Evolutionary conservation across 2,113 vertebrate species (phyloP), one percentile per base, ranked within the genome.

Genomic region (Ariopsis seemanni): DNA sequence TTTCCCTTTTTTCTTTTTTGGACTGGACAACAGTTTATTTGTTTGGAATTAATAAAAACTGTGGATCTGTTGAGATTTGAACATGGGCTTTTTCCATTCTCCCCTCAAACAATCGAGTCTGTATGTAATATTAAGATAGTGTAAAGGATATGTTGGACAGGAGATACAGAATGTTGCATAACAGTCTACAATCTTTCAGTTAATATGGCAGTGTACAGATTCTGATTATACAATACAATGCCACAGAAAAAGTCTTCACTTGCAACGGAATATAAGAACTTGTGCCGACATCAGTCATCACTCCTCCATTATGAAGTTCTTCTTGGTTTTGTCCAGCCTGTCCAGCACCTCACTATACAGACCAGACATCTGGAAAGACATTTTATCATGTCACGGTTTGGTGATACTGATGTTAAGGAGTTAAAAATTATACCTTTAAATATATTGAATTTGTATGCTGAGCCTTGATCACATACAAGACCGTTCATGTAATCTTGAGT

Each of bases 341-440:
- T 97, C 94, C 93, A 96, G 90, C 86, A 99, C 92, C 86, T 97
- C 94, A 63, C 93, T 89, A 89, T 98, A 97, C 48, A 97, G 94
- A 91, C 95, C 34, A 71, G 88, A 82, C 90, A 86, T 52, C 86
- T 52, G 25, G 27, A 58, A 78, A 85, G 15, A 65, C 11, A 27
- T 79, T 86, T 87, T 71, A 34, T 34, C 14, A 75, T 55, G 42
- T 80, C 22, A 63, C 50, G n/a, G 55, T 58, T 80, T 25, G 6
- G 20, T 85, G 57, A 48, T 10, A 50, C 25, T 18, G 8, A 42
- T 60, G 2, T 10, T 78, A 78, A 79, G 27, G 0, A 10, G 5
- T 1, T 27, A 27, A 27, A 78, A 57, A 27, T 57, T 27, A 58
- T 57, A 11, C 2, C 6, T 77, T 79, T 57, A 79, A 27, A 27